These are phyloP conservation scores for Lethenteron camtschaticum DNA, from an alignment of 2,113 vertebrate species.

Conservation along the genomic window DNA sequence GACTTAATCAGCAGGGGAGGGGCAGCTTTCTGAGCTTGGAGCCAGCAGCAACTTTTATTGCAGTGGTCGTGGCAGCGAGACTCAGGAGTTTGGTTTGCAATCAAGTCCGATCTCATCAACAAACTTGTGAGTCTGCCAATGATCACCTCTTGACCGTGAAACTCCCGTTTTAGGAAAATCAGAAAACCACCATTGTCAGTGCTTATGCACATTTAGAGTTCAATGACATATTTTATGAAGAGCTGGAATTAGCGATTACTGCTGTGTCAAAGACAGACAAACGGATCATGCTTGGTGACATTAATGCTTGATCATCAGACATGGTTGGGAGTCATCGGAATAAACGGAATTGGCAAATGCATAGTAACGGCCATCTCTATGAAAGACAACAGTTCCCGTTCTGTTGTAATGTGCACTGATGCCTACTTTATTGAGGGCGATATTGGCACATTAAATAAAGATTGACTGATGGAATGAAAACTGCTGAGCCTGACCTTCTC, in stretches of 20 bases:
- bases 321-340: not conserved
- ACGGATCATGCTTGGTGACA: not conserved
- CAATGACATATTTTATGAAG: not conserved
- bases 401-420: too few relatives aligned
- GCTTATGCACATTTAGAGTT: not conserved
- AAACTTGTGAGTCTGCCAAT: not conserved
- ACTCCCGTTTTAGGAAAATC: not conserved
- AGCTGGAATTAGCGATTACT: not conserved
- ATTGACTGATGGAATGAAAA: too few relatives aligned
- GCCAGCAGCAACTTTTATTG: not conserved
- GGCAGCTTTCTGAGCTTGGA: not conserved
- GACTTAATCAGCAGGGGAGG: not conserved
- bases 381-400: not conserved
- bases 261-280: slow-evolving; percentile 1
- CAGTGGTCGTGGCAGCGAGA: not conserved
- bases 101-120: not conserved
- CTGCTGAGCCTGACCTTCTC: not conserved
- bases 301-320: not conserved
- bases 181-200: not conserved
- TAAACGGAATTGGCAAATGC: not conserved
- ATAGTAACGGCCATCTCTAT: not conserved
- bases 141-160: not conserved
- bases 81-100: not conserved
- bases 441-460: too few relatives aligned
- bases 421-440: too few relatives aligned